These are phyloP conservation scores for Palaemon carinicauda DNA, from an alignment of 1,140 invertebrate species.

Conservation along the genomic window DNA sequence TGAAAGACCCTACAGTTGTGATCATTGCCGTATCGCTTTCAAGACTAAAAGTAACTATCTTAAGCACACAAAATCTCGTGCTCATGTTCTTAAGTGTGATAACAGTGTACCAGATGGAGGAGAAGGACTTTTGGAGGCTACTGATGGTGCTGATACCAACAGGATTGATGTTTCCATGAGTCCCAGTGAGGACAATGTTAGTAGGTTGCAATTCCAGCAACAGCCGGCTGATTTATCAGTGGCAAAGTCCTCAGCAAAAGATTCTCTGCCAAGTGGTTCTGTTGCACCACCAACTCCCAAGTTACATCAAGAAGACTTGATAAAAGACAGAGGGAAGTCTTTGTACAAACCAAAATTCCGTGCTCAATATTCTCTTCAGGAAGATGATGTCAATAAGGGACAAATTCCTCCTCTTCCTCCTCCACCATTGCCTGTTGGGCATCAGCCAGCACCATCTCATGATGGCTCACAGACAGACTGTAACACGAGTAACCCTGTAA, in stretches of 20 bases:
- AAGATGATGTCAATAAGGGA: constrained; percentile 8
- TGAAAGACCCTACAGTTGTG: constrained; percentile 89
- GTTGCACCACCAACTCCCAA: neutral
- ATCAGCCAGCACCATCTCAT: constrained; percentile 30
- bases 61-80: constrained; percentile 86
- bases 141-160: constrained; percentile 27
- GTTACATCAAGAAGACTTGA: constrained; percentile 16
- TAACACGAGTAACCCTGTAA: constrained; percentile 21
- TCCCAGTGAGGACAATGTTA: neutral
- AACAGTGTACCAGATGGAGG: constrained; percentile 21
- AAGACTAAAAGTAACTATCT: constrained; percentile 94
- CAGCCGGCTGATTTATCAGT: constrained; percentile 31
- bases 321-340: constrained; percentile 22
- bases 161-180: constrained; percentile 2
- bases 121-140: constrained; percentile 32
- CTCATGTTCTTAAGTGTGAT: constrained; percentile 76
- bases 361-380: constrained; percentile 63
- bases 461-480: constrained; percentile 7
- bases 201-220: neutral
- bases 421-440: neutral
- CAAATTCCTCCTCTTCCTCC: neutral
- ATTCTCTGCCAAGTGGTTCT: neutral
- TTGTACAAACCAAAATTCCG: constrained; percentile 84
- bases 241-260: neutral
- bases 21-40: constrained; percentile 88